These are phyloP conservation scores for Kryphioiulus occultus DNA, from an alignment of 2,888 invertebrate species.

Conservation along the genomic window DNA sequence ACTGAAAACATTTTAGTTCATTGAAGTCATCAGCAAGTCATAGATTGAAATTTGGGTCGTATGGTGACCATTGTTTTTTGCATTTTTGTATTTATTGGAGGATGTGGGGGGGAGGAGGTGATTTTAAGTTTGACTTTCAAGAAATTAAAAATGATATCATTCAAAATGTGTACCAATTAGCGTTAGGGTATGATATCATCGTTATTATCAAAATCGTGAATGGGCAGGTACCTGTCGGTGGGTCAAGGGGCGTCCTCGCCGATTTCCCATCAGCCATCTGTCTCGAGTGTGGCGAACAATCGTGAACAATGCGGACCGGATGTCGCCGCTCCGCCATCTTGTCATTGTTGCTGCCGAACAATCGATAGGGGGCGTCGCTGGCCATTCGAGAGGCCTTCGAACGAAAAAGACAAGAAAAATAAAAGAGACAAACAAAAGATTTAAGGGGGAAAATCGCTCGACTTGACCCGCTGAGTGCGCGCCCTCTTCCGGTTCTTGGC, in stretches of 20 bases:
- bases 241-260: not conserved
- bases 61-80: no score
- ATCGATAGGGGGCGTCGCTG: conserved; percentile 13
- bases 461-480: not conserved
- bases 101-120: no score
- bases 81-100: no score
- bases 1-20: no score
- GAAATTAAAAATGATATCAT: no score
- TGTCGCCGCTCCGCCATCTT: not conserved
- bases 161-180: no score
- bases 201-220: not conserved
- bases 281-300: not conserved
- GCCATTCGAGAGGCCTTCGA: not conserved
- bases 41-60: no score
- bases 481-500: not conserved
- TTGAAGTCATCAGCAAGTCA: no score
- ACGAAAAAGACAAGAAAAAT: not conserved
- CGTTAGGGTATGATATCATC: no score
- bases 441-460: not conserved
- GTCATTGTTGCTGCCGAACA: not conserved
- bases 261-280: not conserved
- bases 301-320: not conserved
- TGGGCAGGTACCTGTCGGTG: not conserved
- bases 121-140: no score
- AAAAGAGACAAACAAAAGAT: not conserved